Evolutionary conservation across 2,888 invertebrate species (phyloP), one percentile per base, ranked within the genome.

Genomic region (Drosophila mulleri): DNA sequence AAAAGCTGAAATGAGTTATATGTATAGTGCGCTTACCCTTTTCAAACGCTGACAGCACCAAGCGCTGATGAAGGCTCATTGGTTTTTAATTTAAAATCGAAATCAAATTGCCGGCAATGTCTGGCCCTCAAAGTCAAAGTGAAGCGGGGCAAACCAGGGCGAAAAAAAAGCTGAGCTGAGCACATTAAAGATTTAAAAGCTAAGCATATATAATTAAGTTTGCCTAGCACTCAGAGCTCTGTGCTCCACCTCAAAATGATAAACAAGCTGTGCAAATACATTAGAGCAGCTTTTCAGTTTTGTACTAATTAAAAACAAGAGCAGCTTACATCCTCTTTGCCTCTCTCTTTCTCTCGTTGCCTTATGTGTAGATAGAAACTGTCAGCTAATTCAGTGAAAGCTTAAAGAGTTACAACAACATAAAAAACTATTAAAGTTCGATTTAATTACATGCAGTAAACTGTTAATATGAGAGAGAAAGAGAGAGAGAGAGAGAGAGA

Each of bases 61-160:
- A 32, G 29, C 67, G 32, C 80, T 68, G 79, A 67, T 72, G 73
- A 70, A 79, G 80, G 77, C 74, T 50, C 81, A 86, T 86, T 80
- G 83, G 75, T 75, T 88, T 78, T 78, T 78, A 72, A 80, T 78
- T 75, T 86, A 73, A 88, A 85, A 82, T 88, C 86, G 80, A 85
- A 66, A 47, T 52, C 32, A 50, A 54, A 57, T 42, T 50, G 50
- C 32, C 8, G 0, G 37, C 37, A 26, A 48, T 29, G 12, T 18
- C 18, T 54, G 18, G 41, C 48, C 41, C 50, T 60, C 4, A 4
- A n/a, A 48, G 8, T 59, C 18, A 16, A 29, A 39, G 14, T 5
- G 42, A 18, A 18, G 2, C 14, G 8, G n/a, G n/a, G 14, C 32
- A 12, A 26, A 37, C 23, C 14, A 4, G 5, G 26, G 29, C 0